Evolutionary conservation across 2,797 vertebrate species (phyloP).

Genomic region (Nothura maculosa): DNA sequence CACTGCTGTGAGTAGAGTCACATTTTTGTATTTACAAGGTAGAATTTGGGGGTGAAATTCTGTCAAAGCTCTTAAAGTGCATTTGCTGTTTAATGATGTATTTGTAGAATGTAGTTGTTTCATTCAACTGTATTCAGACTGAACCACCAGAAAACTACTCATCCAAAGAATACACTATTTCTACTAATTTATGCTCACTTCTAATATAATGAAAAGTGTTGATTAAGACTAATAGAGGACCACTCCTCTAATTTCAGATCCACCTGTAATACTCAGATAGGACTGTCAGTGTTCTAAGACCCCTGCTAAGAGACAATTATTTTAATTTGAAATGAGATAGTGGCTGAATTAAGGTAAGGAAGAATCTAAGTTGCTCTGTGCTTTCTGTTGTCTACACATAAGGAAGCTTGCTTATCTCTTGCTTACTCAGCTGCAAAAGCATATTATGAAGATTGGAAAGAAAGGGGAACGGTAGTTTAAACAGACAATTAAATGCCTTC

Average conservation of each 20-base stretch:
- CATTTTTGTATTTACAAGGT: accelerated
- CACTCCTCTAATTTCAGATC: not conserved
- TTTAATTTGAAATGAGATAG: not conserved
- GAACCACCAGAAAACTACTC: not conserved
- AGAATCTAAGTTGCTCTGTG: not conserved
- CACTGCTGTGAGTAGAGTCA: accelerated
- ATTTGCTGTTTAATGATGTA: accelerated
- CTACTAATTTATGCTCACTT: not conserved
- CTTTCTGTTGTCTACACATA: not conserved
- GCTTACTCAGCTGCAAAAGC: not conserved
- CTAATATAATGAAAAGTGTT: not conserved
- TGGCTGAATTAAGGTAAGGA: no score
- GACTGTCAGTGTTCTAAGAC: not conserved
- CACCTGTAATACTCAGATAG: not conserved
- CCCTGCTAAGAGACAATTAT: no score
- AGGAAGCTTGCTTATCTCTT: not conserved
- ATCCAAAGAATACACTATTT: not conserved
- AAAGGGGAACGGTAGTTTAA: not conserved
- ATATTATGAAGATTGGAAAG: not conserved
- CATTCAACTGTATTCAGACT: not conserved
- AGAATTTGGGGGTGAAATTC: not conserved
- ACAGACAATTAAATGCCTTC: not conserved
- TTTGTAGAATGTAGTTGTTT: not conserved
- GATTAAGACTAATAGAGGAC: not conserved
- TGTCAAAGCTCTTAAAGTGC: not conserved